phyloP scores from a whole-genome alignment of 2,888 invertebrate species.

The Coelinius sp. region DNA sequence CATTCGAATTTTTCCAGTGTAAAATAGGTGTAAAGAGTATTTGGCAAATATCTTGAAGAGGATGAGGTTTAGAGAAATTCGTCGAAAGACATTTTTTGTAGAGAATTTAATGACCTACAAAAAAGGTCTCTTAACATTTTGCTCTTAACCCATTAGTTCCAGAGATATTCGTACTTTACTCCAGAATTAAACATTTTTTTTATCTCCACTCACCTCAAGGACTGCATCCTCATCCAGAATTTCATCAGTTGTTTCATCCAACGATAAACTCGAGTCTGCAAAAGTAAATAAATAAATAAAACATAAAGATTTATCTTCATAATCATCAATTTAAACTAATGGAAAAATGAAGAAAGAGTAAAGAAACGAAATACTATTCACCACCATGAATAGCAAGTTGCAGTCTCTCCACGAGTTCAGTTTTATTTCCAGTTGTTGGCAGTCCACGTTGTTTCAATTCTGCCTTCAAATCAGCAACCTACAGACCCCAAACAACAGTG shows the following conservation, averaged over 20 bases:
- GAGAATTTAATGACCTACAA: too few relatives aligned
- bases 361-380: constrained; percentile 44
- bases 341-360: background rate
- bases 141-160: too few relatives aligned
- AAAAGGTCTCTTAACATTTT: too few relatives aligned
- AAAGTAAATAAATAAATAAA: background rate
- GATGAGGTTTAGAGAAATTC: background rate
- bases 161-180: too few relatives aligned
- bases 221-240: constrained; percentile 74
- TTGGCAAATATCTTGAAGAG: too few relatives aligned
- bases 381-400: constrained; percentile 75
- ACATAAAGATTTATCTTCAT: constrained; percentile 19
- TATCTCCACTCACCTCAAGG: constrained; percentile 70
- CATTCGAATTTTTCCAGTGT: too few relatives aligned
- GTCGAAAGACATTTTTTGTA: too few relatives aligned
- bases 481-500: constrained; percentile 59
- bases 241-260: constrained; percentile 73
- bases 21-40: too few relatives aligned
- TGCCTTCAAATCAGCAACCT: constrained; percentile 88
- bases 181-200: background rate
- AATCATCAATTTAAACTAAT: background rate
- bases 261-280: constrained; percentile 69
- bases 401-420: constrained; percentile 83
- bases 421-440: constrained; percentile 84
- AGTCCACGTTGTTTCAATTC: constrained; percentile 86